Evolutionary conservation across 2,113 vertebrate species (phyloP), one percentile per base, ranked within the genome.

Genomic region (Cromileptes altivelis): DNA sequence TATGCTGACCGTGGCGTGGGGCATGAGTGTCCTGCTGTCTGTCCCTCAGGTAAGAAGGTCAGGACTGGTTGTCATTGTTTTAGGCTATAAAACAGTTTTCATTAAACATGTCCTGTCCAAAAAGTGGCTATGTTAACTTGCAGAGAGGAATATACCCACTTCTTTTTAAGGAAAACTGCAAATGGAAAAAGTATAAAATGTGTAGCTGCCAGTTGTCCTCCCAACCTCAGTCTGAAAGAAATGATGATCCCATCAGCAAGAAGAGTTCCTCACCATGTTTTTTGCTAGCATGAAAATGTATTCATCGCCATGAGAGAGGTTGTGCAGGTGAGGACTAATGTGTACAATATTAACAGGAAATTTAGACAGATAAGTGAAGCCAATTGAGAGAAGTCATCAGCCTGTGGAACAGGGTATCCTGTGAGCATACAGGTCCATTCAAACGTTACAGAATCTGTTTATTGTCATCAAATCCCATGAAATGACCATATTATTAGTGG

Each of bases 1-100:
- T 72, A 96, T 97, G 96, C 93, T 97, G 63, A 90, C 81, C 0
- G 82, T 93, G 0, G 96, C 96, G 4, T 97, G 97, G 97, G 73
- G 73, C 0, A 58, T 92, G 89, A 97, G 97, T 0, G 2, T 91
- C 0, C 52, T 96, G 69, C 91, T 97, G 86, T 96, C 97, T 21
- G 92, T 93, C 9, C 97, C 97, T 25, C 97, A 97, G 96, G 97
- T 97, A 92, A 91, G 82, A n/a, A 37, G 40, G 19, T 62, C 61
- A 68, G 19, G 15, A 14, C 9, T 52, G n/a, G 61, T 75, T 52
- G 57, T 27, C 5, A 62, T 1, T 5, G 4, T 30, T 30, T 30
- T 30, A 30, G 30, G 30, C 4, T 30, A 30, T 30, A 58, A 58
- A 82, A 56, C 17, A 72, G 52, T 55, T 49, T 37, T 50, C 6